phyloP scores from a whole-genome alignment of 2,797 vertebrate species.

The Cynodonichthys magdalenae region DNA sequence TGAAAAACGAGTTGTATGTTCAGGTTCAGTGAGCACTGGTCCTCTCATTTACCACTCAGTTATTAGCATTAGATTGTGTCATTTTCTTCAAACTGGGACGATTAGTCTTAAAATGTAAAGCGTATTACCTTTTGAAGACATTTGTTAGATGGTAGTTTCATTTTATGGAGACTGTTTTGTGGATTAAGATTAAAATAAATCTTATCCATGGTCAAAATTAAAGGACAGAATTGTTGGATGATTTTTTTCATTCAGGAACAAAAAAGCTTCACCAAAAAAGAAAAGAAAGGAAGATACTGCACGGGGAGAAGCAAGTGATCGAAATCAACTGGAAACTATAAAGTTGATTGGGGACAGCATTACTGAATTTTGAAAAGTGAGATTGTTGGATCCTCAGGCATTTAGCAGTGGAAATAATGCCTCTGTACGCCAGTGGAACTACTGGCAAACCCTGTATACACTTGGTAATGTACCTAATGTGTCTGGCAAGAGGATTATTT shows the following conservation, averaged over 20 bases:
- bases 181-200: no score
- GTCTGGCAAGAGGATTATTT: conserved; percentile 27
- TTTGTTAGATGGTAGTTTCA: no score
- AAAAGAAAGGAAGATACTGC: neutral
- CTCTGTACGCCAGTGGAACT: conserved; percentile 28
- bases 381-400: neutral
- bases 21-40: no score
- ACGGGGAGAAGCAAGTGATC: neutral
- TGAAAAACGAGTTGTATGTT: no score
- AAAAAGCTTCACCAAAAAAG: no score
- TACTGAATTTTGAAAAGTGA: conserved; percentile 7
- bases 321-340: conserved; percentile 1
- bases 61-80: neutral
- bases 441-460: conserved; percentile 16
- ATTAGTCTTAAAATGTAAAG: neutral
- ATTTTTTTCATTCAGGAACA: no score
- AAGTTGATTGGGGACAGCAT: neutral
- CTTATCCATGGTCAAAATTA: no score
- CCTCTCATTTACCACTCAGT: no score
- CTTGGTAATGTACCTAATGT: conserved; percentile 25
- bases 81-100: neutral
- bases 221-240: no score
- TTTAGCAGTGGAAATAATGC: conserved; percentile 18
- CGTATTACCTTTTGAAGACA: neutral
- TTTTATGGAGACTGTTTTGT: no score